Evolutionary conservation across 1,140 invertebrate species (phyloP).

Genomic region (Augochlora pura): DNA sequence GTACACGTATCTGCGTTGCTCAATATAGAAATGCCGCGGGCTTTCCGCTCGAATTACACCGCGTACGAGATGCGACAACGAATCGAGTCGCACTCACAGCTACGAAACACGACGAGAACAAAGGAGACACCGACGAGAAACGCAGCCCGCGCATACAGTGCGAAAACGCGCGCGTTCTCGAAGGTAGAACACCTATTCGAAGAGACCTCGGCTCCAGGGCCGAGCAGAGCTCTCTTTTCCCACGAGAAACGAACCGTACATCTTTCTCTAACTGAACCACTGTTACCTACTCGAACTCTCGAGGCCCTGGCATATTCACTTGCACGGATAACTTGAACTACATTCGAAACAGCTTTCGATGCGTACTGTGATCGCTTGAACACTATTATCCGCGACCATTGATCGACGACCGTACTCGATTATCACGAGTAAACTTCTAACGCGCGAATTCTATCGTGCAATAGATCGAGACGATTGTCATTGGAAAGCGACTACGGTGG

Average conservation of each 20-base stretch:
- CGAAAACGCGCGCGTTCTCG: conserved; percentile 17
- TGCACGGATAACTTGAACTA: too few species aligned
- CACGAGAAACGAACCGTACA: not conserved
- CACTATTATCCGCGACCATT: not conserved
- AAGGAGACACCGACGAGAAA: conserved; percentile 3
- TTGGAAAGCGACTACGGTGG: too few species aligned
- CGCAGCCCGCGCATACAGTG: conserved; percentile 21
- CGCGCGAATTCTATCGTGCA: not conserved
- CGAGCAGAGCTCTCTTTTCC: not conserved
- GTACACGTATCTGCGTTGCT: conserved; percentile 36
- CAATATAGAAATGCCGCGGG: conserved; percentile 15
- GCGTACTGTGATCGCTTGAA: conserved; percentile 1
- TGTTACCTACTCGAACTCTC: not conserved
- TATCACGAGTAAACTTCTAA: too few species aligned
- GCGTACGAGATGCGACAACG: not conserved
- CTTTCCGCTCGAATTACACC: not conserved
- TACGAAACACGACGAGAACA: not conserved
- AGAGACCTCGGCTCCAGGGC: not conserved
- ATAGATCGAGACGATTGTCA: too few species aligned
- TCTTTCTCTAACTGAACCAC: not conserved
- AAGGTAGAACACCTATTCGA: not conserved
- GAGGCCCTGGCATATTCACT: too few species aligned
- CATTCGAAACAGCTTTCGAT: not conserved
- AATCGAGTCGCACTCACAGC: not conserved
- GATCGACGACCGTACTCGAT: not conserved